Evolutionary conservation across 2,113 vertebrate genomes (phyloP).

Genomic region (Trochalopteron elliotii): DNA sequence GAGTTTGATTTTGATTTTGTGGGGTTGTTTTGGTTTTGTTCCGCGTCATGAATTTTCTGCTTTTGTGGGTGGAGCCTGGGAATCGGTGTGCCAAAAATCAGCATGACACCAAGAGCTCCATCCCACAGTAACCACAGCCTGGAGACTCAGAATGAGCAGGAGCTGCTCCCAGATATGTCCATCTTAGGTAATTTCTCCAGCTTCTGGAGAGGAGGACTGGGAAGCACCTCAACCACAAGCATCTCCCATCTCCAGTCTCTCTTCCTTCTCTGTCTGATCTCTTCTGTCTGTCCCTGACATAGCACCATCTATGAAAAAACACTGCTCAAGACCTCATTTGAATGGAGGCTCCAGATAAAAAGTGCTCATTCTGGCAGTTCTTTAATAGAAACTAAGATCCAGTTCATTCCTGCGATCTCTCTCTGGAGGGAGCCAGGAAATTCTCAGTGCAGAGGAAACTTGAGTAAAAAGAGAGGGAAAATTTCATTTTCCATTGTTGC

Average conservation of each 20-base stretch:
- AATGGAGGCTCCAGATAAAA: background rate
- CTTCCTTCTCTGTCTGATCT: background rate
- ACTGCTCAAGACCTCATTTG: background rate
- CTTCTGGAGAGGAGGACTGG: background rate
- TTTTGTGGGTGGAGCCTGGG: background rate
- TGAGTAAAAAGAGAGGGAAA: background rate
- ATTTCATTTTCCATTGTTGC: background rate
- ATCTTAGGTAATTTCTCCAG: background rate
- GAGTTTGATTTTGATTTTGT: background rate
- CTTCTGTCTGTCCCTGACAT: background rate
- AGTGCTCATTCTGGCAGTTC: background rate
- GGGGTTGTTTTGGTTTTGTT: background rate
- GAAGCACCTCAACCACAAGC: fast-evolving
- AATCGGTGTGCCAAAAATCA: background rate
- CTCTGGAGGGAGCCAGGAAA: background rate
- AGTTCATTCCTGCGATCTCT: background rate
- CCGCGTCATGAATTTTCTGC: fast-evolving
- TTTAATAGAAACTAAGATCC: background rate
- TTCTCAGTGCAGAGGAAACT: background rate
- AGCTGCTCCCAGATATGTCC: background rate
- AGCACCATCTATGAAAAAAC: background rate
- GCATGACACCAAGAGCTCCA: background rate
- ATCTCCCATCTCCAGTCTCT: background rate
- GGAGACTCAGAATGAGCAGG: background rate
- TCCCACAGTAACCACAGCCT: background rate